Base-by-base conservation (phyloP, 64 coral and sea anemone species). In the Montipora cactus region DNA sequence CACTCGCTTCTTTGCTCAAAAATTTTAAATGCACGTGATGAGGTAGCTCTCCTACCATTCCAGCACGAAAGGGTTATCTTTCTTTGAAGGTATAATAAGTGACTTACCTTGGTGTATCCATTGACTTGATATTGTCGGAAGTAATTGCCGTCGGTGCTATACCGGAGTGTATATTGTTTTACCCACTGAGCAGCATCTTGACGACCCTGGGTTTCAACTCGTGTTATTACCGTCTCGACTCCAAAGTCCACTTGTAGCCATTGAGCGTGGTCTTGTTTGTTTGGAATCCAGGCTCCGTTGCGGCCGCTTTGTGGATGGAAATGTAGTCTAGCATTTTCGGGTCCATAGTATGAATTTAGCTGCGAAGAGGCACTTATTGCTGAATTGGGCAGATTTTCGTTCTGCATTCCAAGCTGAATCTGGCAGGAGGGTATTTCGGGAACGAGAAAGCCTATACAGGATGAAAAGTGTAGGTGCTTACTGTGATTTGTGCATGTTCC, bases 221-320 rank as follows among this genome's bases (percentile, higher is more conserved):
- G 37, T 3, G 82, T 86, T 4, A 86, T 16, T 71, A 19, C 2
- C 49, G 66, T 50, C 3, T 71, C 66, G 8, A 3, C 18, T 86
- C 82, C 82, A 50, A 86, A 48, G 47, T 86, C 82, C 49, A 89
- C 71, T 49, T 89, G 72, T 76, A 89, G 9, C 71, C 70, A 89
- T 78, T 89, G 10, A 19, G 48, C 6, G 23, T 18, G 47, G 5
- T 25, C n/a, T 9, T 89, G 45, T 20, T 1, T 9, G 4, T 59
- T 75, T 18, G 87, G 20, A 44, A 72, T 61, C 87, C 87, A 89
- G 55, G 71, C 87, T 3, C 87, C 87, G 4, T 49, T 46, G 7
- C 48, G 68, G 8, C 87, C 71, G 18, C 71, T 53, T 18, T 20
- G 28, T 25, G 71, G 5, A 0, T 47, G 11, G 16, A 25, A 57